Conservation (phyloP, 1,140 invertebrate genomes). For the Uloborus diversus region DNA sequence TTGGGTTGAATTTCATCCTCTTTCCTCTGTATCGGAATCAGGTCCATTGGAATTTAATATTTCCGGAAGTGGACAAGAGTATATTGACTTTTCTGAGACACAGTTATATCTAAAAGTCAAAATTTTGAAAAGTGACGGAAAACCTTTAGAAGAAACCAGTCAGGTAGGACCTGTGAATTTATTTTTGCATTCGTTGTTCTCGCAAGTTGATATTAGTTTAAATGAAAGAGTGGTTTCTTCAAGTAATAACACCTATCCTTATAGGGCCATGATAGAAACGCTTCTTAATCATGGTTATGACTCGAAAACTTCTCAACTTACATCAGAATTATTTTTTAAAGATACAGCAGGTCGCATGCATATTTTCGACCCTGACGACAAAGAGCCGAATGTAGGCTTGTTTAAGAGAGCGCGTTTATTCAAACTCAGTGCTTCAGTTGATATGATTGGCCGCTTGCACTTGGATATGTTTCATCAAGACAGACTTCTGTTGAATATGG, state of each 20-base stretch:
- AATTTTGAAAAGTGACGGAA: conserved; percentile 1
- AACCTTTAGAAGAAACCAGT: neutral
- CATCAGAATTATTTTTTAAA: neutral
- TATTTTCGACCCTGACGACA: neutral
- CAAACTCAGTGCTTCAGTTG: neutral
- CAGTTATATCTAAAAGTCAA: neutral
- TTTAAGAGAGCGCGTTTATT: neutral
- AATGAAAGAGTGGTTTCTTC: conserved; percentile 4
- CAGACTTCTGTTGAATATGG: neutral
- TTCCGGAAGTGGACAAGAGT: conserved; percentile 13
- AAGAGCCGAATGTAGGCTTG: neutral
- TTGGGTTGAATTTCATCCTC: conserved; percentile 5
- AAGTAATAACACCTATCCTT: neutral
- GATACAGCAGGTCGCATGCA: neutral
- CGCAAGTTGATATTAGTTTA: neutral
- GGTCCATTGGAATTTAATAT: conserved; percentile 7
- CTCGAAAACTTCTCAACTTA: neutral
- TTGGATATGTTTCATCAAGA: conserved; percentile 15
- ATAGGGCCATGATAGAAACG: neutral
- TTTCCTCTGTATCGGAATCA: neutral
- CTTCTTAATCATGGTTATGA: neutral
- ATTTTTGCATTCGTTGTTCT: conserved; percentile 4
- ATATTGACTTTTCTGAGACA: neutral
- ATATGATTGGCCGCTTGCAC: neutral
- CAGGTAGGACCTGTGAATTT: neutral